Evolutionary conservation across 2,113 vertebrate genomes (phyloP).

Genomic region (Ellobius talpinus): DNA sequence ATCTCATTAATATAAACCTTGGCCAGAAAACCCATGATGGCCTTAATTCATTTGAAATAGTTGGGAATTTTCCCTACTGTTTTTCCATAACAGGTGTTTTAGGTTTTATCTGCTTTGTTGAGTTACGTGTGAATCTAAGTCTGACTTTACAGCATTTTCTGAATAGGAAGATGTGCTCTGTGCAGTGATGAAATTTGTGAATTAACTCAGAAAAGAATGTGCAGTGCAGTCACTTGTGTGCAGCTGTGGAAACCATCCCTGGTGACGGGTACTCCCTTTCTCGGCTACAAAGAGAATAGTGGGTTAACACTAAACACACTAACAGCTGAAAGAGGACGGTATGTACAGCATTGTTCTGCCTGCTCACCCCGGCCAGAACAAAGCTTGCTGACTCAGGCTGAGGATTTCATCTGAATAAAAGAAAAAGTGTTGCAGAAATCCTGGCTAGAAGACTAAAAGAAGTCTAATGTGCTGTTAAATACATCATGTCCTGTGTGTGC

Average conservation of each 20-base stretch:
- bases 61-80: not conserved
- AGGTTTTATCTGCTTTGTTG: not conserved
- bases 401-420: not conserved
- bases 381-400: not conserved
- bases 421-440: not conserved
- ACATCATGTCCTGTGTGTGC: not conserved
- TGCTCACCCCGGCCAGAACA: not conserved
- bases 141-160: not conserved
- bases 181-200: not conserved
- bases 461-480: not conserved
- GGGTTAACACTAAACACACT: not conserved
- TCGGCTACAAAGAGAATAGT: not conserved
- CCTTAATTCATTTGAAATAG: slow-evolving; percentile 21
- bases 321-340: not conserved
- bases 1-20: slow-evolving; percentile 11
- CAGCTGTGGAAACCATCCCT: not conserved
- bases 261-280: not conserved
- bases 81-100: not conserved
- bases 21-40: not conserved
- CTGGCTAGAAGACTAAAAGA: not conserved
- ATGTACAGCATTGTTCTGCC: not conserved
- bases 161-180: not conserved
- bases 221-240: not conserved
- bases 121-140: not conserved
- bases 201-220: not conserved